Percentiles rank a stretch among this genome's conserved stretches.
These are phyloP conservation scores for Aphelocoma coerulescens DNA, from an alignment of 2,113 vertebrate genomes.

Conservation along the genomic window DNA sequence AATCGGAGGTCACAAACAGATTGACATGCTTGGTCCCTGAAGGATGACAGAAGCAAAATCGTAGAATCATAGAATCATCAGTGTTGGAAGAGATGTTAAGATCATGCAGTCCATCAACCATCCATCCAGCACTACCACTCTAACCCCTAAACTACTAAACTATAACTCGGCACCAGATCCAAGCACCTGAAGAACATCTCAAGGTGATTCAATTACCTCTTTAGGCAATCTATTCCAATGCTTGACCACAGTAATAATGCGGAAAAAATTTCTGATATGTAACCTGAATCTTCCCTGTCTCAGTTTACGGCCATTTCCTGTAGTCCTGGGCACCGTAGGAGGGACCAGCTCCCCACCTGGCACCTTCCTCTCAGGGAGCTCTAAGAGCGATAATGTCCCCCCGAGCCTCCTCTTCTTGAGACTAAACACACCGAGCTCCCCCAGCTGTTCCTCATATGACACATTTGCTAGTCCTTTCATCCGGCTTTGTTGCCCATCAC, in stretches of 20 bases:
- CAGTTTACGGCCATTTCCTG: not conserved
- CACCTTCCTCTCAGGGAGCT: not conserved
- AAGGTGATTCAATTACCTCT: not conserved
- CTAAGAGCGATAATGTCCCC: accelerated
- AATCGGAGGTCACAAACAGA: accelerated
- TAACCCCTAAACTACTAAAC: not conserved
- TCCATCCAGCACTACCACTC: not conserved
- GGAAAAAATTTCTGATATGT: not conserved
- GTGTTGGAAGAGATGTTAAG: not conserved
- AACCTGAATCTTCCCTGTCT: too few relatives aligned
- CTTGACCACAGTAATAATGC: not conserved
- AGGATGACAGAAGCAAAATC: not conserved
- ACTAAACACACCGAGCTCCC: not conserved
- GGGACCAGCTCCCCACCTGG: not conserved
- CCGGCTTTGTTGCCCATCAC: not conserved
- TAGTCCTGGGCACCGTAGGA: accelerated
- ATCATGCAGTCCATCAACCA: not conserved
- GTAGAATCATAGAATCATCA: not conserved
- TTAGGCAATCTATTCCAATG: not conserved
- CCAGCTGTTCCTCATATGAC: too few relatives aligned
- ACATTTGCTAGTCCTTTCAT: not conserved
- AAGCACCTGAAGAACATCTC: not conserved
- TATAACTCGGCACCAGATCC: not conserved
- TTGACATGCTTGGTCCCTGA: not conserved
- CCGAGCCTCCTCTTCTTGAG: not conserved